These are phyloP conservation scores for Sebastes hopkinsi DNA, from an alignment of 2,797 vertebrate species.

Conservation along the genomic window DNA sequence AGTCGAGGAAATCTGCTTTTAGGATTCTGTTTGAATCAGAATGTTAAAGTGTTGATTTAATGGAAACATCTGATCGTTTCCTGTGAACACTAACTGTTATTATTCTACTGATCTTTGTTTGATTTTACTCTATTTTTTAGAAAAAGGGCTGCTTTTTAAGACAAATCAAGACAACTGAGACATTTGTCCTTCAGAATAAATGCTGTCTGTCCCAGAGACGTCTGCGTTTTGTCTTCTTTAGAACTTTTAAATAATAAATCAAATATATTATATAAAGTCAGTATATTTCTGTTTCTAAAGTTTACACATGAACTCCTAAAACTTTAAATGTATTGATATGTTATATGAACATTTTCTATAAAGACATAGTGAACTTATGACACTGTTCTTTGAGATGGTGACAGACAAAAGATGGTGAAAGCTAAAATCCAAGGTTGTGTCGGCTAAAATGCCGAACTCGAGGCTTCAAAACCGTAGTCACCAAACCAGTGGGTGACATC, in stretches of 20 bases:
- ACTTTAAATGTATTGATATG: neutral
- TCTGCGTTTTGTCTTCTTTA: neutral
- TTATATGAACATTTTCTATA: neutral
- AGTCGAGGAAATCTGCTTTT: neutral
- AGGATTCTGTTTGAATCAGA: neutral
- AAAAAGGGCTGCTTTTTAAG: slow-evolving; percentile 62
- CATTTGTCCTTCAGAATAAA: slow-evolving; percentile 51
- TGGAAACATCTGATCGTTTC: neutral
- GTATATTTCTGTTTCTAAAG: no score
- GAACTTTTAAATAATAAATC: neutral
- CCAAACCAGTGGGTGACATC: no score
- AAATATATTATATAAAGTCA: no score
- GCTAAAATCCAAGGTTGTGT: no score
- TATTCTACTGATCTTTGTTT: neutral
- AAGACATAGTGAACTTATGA: neutral
- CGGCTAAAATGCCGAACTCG: no score
- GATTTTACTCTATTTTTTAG: neutral
- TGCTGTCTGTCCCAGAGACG: slow-evolving; percentile 1
- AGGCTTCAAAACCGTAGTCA: no score
- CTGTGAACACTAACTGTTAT: neutral
- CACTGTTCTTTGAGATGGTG: no score
- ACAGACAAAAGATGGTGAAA: no score
- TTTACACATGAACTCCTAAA: no score
- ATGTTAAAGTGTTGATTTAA: neutral
- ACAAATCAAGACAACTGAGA: neutral